phyloP scores from a whole-genome alignment of 2,113 vertebrate species.

The Ia io region DNA sequence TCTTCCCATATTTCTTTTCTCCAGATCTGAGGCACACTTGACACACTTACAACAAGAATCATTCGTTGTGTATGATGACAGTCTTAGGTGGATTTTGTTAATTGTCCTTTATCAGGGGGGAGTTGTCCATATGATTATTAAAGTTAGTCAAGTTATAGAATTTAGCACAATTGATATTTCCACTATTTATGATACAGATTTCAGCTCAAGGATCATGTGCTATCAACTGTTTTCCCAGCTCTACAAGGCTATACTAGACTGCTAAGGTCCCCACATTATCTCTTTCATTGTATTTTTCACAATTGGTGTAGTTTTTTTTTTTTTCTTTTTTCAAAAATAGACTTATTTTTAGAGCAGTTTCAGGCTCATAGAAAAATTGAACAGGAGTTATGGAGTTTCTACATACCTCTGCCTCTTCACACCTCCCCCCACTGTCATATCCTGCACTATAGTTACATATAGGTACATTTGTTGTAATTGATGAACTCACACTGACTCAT shows the following conservation, averaged over 20 bases:
- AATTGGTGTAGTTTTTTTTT: neutral
- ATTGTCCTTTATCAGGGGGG: neutral
- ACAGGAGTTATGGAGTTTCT: neutral
- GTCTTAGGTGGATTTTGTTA: neutral
- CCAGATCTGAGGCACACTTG: slow-evolving; percentile 72
- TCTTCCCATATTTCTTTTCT: slow-evolving; percentile 75
- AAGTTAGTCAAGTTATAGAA: neutral
- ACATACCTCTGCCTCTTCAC: accelerated
- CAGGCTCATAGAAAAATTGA: neutral
- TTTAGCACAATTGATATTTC: neutral
- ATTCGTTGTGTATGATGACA: neutral
- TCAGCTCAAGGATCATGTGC: neutral
- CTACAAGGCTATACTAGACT: neutral
- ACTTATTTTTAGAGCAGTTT: neutral
- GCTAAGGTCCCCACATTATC: neutral
- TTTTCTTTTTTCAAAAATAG: neutral
- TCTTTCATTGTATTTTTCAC: neutral
- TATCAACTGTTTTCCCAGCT: neutral
- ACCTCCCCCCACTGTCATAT: neutral
- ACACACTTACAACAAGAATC: slow-evolving; percentile 74
- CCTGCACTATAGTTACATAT: neutral
- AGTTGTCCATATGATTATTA: neutral
- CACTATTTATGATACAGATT: neutral
- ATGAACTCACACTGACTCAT: neutral
- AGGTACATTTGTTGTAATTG: no score